A percentile compares a stretch with the other conserved stretches of the same genome.
Evolutionary conservation across 2,113 vertebrate genomes (phyloP).

Genomic region (Talpa occidentalis): DNA sequence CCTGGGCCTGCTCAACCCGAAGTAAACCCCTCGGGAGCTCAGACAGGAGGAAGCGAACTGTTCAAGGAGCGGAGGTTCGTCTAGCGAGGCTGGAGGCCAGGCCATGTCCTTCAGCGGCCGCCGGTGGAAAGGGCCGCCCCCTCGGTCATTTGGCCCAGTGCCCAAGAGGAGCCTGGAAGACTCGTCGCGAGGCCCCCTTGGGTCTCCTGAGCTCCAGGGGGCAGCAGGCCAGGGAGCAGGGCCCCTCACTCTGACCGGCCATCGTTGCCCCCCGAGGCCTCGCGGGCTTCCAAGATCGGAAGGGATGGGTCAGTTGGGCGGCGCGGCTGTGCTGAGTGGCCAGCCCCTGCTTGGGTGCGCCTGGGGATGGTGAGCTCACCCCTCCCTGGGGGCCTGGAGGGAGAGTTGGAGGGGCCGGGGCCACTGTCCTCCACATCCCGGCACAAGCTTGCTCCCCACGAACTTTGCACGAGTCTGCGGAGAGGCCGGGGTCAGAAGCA

Average conservation of each 20-base stretch:
- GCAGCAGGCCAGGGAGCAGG: not conserved
- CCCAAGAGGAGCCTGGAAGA: not conserved
- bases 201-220: no score
- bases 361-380: rapidly evolving
- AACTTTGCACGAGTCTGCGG: no score
- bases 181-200: rapidly evolving
- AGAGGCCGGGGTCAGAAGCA: rapidly evolving
- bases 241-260: rapidly evolving
- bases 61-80: no score
- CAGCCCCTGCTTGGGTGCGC: not conserved
- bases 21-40: not conserved
- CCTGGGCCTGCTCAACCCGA: no score
- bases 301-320: rapidly evolving
- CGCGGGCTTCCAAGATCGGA: not conserved
- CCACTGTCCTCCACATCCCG: not conserved
- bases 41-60: not conserved
- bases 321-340: not conserved
- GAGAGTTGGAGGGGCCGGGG: not conserved
- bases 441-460: not conserved
- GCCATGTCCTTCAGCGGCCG: rapidly evolving
- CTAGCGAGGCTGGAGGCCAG: no score
- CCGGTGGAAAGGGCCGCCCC: no score
- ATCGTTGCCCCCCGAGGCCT: not conserved
- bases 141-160: rapidly evolving
- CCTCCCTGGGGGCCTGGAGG: not conserved